Conservation (phyloP, 2,888 invertebrate species). For the Galeopsomyia nigrocyanea region DNA sequence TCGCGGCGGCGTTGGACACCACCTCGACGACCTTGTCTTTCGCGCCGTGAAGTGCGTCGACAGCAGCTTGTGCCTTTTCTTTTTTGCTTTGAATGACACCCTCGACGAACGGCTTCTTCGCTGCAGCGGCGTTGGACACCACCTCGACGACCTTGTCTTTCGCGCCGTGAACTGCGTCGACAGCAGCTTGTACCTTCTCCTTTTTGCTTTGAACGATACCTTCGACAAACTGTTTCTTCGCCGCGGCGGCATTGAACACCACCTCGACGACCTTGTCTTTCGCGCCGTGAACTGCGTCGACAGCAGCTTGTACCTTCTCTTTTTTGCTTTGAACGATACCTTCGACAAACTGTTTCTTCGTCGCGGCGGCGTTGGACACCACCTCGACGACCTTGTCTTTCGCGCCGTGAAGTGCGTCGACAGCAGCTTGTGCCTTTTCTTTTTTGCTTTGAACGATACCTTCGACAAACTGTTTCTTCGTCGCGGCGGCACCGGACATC, state of each 20-base stretch:
- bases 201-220: background rate
- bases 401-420: no score
- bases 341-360: background rate
- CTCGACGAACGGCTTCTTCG: background rate
- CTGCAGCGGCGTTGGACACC: background rate
- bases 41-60: no score
- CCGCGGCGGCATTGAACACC: background rate
- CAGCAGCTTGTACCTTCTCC: background rate
- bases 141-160: background rate
- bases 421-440: background rate
- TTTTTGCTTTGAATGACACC: background rate
- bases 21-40: background rate
- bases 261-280: background rate
- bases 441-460: no score
- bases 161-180: no score
- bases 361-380: background rate
- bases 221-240: background rate
- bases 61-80: background rate
- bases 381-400: background rate
- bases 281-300: no score
- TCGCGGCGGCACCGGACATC: background rate
- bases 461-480: background rate
- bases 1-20: background rate
- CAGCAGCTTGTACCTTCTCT: background rate
- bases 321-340: background rate